Conservation (phyloP, 2,113 vertebrate species). For the Mormoops blainvillei region DNA sequence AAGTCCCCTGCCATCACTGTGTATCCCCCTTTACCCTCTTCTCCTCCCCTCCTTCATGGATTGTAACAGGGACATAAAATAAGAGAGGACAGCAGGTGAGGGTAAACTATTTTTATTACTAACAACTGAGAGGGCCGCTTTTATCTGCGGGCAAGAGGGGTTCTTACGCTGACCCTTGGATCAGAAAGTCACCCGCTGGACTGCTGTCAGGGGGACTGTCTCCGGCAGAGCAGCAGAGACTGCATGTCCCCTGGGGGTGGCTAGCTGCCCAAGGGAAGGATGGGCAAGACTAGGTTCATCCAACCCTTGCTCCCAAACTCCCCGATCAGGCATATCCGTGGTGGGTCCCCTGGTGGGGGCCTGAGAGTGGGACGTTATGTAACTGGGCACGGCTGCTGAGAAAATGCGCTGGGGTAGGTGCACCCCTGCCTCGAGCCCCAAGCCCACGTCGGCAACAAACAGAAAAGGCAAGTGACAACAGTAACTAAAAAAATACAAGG, state of each 20-base stretch:
- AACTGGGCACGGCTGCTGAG: no score
- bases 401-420: background rate
- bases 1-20: background rate
- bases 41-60: background rate
- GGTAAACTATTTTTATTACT: background rate
- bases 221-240: background rate
- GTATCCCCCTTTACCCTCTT: background rate
- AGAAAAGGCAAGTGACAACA: background rate
- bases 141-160: background rate
- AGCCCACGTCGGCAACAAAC: background rate
- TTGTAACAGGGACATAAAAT: background rate
- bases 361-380: background rate
- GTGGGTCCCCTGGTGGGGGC: background rate
- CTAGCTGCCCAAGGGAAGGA: background rate
- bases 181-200: background rate
- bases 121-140: background rate
- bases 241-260: background rate
- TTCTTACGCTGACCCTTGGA: background rate
- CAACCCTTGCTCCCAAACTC: background rate
- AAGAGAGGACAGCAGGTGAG: background rate
- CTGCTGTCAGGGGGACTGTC: background rate
- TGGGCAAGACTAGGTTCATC: background rate
- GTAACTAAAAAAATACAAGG: background rate
- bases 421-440: background rate
- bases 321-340: background rate